Percentiles rank a stretch among this genome's conserved stretches.
Conservation (phyloP, 2,113 vertebrate genomes). For the Halichoerus grypus region DNA sequence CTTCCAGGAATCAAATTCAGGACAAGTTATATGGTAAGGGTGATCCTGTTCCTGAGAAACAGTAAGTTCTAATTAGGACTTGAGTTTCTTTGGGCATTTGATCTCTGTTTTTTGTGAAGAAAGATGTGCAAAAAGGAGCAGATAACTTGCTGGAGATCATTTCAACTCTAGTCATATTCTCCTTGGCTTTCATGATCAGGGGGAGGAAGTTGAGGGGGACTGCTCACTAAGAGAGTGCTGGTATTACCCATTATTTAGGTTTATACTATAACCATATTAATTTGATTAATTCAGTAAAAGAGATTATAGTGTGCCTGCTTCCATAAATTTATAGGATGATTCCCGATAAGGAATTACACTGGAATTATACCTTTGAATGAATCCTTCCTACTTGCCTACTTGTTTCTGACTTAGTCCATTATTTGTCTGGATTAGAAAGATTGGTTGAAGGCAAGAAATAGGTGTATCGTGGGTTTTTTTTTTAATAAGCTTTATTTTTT, state of each 20-base stretch:
- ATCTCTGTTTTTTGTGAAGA: neutral
- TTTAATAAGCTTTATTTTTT: neutral
- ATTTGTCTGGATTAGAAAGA: neutral
- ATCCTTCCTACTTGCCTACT: neutral
- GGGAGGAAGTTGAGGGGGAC: neutral
- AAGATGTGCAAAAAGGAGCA: neutral
- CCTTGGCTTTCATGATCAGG: neutral
- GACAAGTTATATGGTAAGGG: neutral
- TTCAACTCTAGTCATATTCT: neutral
- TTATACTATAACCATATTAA: neutral
- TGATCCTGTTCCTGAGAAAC: neutral
- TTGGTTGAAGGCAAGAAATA: neutral
- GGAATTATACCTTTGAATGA: neutral
- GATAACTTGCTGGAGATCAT: neutral
- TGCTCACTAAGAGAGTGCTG: neutral
- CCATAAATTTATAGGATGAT: neutral
- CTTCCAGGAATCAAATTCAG: neutral
- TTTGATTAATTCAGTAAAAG: neutral
- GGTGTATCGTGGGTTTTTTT: neutral
- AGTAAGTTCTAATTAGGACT: neutral
- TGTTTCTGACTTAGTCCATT: neutral
- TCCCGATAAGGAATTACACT: neutral
- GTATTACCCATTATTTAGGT: neutral
- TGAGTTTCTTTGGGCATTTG: neutral
- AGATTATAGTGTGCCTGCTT: neutral